Percentiles rank a stretch among this genome's conserved stretches.
Conservation (phyloP, 2,797 vertebrate genomes). For the Pyrocephalus nanus region DNA sequence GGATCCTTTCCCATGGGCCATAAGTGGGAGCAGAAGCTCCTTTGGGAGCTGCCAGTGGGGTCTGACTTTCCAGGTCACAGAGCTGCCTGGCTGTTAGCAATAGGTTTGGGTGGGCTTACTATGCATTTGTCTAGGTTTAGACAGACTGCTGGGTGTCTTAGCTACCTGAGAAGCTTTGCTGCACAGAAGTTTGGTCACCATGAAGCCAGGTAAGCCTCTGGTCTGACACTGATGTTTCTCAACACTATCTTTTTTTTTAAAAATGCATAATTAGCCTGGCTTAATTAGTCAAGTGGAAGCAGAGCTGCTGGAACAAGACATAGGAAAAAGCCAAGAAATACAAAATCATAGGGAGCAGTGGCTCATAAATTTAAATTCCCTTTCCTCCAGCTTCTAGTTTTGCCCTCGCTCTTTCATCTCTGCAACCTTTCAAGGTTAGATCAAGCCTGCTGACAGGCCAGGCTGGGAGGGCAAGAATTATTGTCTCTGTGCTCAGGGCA, state of each 20-base stretch:
- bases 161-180: neutral
- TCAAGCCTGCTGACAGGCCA: neutral
- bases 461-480: neutral
- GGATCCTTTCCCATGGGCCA: neutral
- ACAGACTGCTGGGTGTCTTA: neutral
- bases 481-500: neutral
- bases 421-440: neutral
- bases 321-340: neutral
- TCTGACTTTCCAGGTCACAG: neutral
- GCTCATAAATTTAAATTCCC: neutral
- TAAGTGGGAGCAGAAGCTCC: neutral
- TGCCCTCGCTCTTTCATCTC: neutral
- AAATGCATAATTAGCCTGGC: neutral
- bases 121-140: neutral
- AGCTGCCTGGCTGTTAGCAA: rapidly evolving
- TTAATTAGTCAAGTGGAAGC: neutral
- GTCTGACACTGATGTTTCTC: neutral
- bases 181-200: neutral
- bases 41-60: neutral
- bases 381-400: neutral
- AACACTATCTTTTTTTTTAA: neutral
- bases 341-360: neutral
- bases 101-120: neutral
- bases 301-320: neutral
- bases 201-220: neutral